phyloP scores from a whole-genome alignment of 2,113 vertebrate genomes.

The Periophthalmus modestus region DNA sequence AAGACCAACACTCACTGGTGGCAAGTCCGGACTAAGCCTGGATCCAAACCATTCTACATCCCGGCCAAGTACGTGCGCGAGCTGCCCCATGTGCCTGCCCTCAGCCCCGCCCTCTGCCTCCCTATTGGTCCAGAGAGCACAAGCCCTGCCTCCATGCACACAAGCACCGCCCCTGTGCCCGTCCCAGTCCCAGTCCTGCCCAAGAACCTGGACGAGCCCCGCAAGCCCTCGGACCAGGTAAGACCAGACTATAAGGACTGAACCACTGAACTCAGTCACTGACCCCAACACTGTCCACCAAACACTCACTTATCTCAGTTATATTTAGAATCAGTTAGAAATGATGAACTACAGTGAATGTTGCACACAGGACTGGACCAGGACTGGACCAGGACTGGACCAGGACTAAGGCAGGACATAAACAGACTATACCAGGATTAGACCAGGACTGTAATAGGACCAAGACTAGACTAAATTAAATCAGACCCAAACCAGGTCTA shows the following conservation, averaged over 20 bases:
- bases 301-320: too few species aligned
- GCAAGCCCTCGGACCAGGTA: slow-evolving; percentile 1
- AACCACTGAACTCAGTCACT: background rate
- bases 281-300: too few species aligned
- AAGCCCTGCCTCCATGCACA: background rate
- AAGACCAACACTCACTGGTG: slow-evolving; percentile 94
- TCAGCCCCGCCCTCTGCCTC: slow-evolving; percentile 50
- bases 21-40: slow-evolving; percentile 82
- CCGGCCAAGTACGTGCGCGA: slow-evolving; percentile 93
- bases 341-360: too few species aligned
- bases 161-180: background rate
- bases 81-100: slow-evolving; percentile 71
- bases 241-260: background rate
- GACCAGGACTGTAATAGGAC: background rate
- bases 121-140: slow-evolving; percentile 24
- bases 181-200: slow-evolving; percentile 26
- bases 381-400: background rate
- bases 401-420: background rate
- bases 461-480: background rate
- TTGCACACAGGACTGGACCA: too few species aligned
- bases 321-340: too few species aligned
- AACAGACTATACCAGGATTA: background rate
- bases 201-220: slow-evolving; percentile 53
- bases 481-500: background rate
- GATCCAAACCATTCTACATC: slow-evolving; percentile 86